Evolutionary conservation across 2,113 vertebrate species (phyloP).

Genomic region (Cricetomys ansorgei): DNA sequence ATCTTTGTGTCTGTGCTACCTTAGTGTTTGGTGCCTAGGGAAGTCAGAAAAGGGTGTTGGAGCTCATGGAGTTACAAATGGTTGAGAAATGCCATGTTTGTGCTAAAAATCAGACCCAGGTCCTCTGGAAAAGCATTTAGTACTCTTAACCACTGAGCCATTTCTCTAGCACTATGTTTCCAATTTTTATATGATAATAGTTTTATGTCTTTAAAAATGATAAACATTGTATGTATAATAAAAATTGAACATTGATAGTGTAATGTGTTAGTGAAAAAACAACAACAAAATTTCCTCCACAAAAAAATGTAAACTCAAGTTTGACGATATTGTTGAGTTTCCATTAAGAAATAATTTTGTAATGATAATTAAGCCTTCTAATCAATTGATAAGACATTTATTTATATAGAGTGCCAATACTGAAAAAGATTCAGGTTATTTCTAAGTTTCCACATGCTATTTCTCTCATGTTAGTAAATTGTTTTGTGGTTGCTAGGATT

Average conservation of each 20-base stretch:
- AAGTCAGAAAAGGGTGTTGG: neutral
- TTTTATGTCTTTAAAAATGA: neutral
- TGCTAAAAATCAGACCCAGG: neutral
- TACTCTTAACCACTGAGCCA: neutral
- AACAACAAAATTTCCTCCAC: neutral
- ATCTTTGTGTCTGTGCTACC: neutral
- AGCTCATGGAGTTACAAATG: neutral
- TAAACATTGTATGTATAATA: neutral
- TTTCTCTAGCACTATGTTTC: neutral
- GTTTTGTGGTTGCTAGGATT: neutral
- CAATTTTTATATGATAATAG: neutral
- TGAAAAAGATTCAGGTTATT: slow-evolving; percentile 3
- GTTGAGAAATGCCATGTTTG: neutral
- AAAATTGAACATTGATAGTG: neutral
- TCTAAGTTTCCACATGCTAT: neutral
- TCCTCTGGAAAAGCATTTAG: neutral
- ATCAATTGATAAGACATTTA: neutral
- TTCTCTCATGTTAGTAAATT: slow-evolving; percentile 24
- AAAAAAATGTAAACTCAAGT: neutral
- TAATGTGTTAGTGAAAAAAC: slow-evolving; percentile 10
- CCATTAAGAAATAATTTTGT: slow-evolving; percentile 26
- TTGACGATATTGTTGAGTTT: neutral
- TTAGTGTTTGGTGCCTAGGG: neutral
- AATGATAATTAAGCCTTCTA: neutral
- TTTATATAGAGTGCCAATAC: neutral